Percentiles rank a stretch among this genome's conserved stretches.
These are phyloP conservation scores for Formica selysi DNA, from an alignment of 1,140 invertebrate genomes.

Conservation along the genomic window DNA sequence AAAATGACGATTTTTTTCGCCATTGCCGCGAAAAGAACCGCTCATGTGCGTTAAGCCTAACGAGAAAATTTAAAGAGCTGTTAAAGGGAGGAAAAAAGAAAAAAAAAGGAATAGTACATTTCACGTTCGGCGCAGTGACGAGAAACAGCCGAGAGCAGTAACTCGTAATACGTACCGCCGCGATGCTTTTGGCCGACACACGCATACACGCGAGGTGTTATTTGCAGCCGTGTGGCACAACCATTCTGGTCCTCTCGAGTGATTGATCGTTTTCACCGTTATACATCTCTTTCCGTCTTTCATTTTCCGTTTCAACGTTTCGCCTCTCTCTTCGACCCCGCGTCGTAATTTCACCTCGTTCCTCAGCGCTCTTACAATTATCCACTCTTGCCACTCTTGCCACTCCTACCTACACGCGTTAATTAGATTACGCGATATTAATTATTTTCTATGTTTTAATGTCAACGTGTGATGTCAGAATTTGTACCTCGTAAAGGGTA, in stretches of 20 bases:
- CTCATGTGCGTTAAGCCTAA: not conserved
- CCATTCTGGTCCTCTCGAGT: slow-evolving; percentile 76
- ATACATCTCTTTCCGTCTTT: slow-evolving; percentile 57
- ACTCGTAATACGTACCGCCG: slow-evolving; percentile 41
- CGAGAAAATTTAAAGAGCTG: slow-evolving; percentile 28
- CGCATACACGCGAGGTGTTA: slow-evolving; percentile 66
- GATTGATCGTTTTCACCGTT: slow-evolving; percentile 80
- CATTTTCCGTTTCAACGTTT: slow-evolving; percentile 51
- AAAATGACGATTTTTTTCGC: no score
- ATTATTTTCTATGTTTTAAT: not conserved
- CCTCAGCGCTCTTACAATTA: not conserved
- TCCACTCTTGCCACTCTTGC: not conserved
- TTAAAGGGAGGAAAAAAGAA: not conserved
- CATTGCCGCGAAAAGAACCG: no score
- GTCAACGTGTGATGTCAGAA: not conserved
- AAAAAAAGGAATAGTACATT: slow-evolving; percentile 14
- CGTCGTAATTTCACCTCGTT: slow-evolving; percentile 2
- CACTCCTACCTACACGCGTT: not conserved
- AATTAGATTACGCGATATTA: slow-evolving; percentile 10
- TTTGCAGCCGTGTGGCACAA: slow-evolving; percentile 75
- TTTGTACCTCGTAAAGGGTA: not conserved
- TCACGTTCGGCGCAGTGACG: slow-evolving; percentile 12
- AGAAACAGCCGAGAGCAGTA: slow-evolving; percentile 22
- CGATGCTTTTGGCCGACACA: slow-evolving; percentile 59
- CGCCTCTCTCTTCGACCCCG: not conserved